These are phyloP conservation scores for Paraplagusia blochii DNA, from an alignment of 2,113 vertebrate species.

Conservation along the genomic window DNA sequence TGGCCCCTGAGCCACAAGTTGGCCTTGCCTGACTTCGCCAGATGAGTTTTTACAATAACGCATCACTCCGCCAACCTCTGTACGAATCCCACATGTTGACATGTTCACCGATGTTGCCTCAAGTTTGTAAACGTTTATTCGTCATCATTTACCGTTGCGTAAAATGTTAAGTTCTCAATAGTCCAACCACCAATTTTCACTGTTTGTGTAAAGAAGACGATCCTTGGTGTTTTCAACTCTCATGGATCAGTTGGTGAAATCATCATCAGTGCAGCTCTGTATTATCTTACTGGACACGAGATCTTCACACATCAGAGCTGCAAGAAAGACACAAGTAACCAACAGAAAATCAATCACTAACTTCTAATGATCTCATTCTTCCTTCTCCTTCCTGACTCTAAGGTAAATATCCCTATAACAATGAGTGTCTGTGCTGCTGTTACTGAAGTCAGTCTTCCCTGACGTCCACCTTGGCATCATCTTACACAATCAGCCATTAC, in stretches of 20 bases:
- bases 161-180: no score
- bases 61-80: no score
- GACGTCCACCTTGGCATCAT: conserved; percentile 51
- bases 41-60: no score
- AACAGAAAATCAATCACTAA: background rate
- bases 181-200: background rate
- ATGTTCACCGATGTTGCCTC: no score
- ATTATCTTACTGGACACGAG: conserved; percentile 6
- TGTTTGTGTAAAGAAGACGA: background rate
- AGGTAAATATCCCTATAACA: background rate
- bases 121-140: no score
- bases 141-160: no score
- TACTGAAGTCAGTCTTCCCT: conserved; percentile 16
- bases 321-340: background rate
- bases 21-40: no score
- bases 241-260: no score
- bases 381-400: background rate
- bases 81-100: no score
- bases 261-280: background rate
- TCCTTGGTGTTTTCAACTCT: no score
- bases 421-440: background rate
- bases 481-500: conserved; percentile 54
- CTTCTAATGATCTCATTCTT: background rate
- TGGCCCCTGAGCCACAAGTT: no score
- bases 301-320: background rate